Conservation (phyloP, 2,113 vertebrate genomes). For the Aegotheles bennettii region DNA sequence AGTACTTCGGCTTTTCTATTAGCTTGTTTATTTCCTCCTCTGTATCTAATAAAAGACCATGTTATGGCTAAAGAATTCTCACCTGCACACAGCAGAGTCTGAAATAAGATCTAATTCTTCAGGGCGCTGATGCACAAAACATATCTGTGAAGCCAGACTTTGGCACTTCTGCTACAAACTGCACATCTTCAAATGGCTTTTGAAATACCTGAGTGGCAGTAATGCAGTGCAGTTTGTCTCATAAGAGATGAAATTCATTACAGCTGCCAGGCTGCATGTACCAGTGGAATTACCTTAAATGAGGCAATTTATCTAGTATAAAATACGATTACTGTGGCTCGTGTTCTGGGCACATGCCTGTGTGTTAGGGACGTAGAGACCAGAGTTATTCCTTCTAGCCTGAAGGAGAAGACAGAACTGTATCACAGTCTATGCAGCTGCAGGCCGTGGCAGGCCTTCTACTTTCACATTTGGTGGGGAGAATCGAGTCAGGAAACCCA, state of each 20-base stretch:
- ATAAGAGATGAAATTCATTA: not conserved
- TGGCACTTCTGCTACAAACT: not conserved
- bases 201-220: not conserved
- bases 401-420: not conserved
- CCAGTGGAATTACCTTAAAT: not conserved
- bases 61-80: not conserved
- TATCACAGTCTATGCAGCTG: accelerated
- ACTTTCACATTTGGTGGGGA: not conserved
- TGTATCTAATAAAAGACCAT: not conserved
- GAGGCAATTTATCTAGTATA: not conserved
- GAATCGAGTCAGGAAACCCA: not conserved
- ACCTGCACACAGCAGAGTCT: not conserved
- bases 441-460: not conserved
- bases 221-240: not conserved
- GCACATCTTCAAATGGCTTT: not conserved
- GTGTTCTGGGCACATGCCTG: not conserved
- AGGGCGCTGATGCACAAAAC: not conserved
- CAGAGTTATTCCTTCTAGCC: not conserved
- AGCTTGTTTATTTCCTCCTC: not conserved
- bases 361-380: not conserved
- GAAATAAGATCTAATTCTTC: not conserved
- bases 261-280: not conserved
- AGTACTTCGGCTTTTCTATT: not conserved
- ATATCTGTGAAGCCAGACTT: not conserved
- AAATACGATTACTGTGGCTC: not conserved